Evolutionary conservation across 2,797 vertebrate species (phyloP).

Genomic region (Novumbra hubbsi): DNA sequence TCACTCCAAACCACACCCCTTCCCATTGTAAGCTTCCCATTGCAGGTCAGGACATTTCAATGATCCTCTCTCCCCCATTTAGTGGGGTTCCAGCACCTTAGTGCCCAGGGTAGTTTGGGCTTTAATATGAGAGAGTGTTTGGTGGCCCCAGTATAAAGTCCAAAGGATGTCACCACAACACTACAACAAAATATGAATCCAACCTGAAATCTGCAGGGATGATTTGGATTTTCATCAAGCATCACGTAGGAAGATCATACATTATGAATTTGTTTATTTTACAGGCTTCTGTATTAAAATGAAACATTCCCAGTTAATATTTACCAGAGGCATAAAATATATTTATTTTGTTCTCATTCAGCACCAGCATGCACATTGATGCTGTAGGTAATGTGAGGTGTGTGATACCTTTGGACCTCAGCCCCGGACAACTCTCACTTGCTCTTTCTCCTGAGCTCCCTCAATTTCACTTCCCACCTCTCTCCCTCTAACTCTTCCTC

Average conservation of each 20-base stretch:
- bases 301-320: conserved; percentile 55
- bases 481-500: conserved; percentile 5
- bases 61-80: conserved; percentile 56
- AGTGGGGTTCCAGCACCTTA: conserved; percentile 56
- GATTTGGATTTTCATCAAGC: conserved; percentile 26
- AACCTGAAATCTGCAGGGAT: not conserved
- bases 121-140: not conserved
- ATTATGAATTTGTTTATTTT: conserved; percentile 68
- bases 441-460: not conserved
- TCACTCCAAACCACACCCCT: conserved; percentile 26
- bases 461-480: not conserved
- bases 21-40: conserved; percentile 56
- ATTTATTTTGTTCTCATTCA: conserved; percentile 60
- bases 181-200: not conserved
- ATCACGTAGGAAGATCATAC: conserved; percentile 40
- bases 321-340: conserved; percentile 41
- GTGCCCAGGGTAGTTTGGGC: conserved; percentile 7
- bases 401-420: conserved; percentile 28
- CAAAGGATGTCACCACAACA: conserved; percentile 6
- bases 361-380: conserved; percentile 50
- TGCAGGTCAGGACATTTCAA: conserved; percentile 61
- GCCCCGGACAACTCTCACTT: conserved; percentile 1
- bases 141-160: not conserved
- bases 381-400: conserved; percentile 55
- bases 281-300: conserved; percentile 41